Percentiles rank a stretch among this genome's conserved stretches.
Evolutionary conservation across 1,140 invertebrate species (phyloP).

Genomic region (Drosophila tropicalis): DNA sequence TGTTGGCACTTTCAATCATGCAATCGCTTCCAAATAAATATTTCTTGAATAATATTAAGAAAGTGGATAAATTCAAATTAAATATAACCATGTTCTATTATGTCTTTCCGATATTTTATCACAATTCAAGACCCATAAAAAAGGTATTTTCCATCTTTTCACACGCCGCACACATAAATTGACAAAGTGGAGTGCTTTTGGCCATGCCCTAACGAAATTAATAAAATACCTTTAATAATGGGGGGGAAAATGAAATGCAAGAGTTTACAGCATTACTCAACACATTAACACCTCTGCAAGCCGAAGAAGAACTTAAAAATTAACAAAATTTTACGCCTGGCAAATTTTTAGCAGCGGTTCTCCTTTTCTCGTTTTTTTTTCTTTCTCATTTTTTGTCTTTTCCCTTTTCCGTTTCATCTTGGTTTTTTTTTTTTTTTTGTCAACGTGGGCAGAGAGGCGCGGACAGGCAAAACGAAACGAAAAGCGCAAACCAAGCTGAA

Average conservation of each 20-base stretch:
- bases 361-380: conserved; percentile 14
- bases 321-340: conserved; percentile 75
- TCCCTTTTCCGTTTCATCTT: neutral
- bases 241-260: conserved; percentile 25
- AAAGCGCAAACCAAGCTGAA: conserved; percentile 71
- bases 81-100: no score
- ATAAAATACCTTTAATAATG: conserved; percentile 7
- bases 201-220: conserved; percentile 32
- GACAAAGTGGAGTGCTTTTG: neutral
- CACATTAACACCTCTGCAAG: conserved; percentile 50
- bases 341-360: conserved; percentile 58
- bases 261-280: conserved; percentile 38
- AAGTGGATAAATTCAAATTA: no score
- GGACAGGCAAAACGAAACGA: conserved; percentile 51
- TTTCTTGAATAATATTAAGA: no score
- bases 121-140: neutral
- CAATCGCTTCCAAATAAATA: no score
- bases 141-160: neutral
- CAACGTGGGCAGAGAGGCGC: conserved; percentile 64
- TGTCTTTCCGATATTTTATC: neutral
- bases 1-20: no score
- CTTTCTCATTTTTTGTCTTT: neutral
- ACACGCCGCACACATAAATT: neutral
- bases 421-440: conserved; percentile 34
- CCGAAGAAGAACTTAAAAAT: conserved; percentile 41